Percentiles rank a stretch among this genome's conserved stretches.
These are phyloP conservation scores for Stichopus chloronotus DNA, from an alignment of 35 echinoderm and acorn worm genomes.

Conservation along the genomic window DNA sequence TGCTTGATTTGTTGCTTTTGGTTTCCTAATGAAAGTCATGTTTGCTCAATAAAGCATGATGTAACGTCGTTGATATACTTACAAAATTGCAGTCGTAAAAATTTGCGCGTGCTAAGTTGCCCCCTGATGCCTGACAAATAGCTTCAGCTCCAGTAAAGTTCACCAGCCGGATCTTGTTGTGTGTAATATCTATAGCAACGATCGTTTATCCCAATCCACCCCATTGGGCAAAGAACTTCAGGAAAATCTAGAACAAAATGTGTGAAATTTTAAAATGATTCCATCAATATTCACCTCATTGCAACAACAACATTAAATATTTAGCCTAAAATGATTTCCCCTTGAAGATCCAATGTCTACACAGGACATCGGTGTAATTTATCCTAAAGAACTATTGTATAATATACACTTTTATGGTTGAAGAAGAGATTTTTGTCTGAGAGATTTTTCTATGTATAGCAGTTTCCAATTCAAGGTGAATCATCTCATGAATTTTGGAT, in stretches of 20 bases:
- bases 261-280: not conserved
- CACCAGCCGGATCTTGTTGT: not conserved
- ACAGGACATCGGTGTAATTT: too few relatives aligned
- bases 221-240: not conserved
- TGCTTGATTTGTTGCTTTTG: too few relatives aligned
- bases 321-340: not conserved
- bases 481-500: too few relatives aligned
- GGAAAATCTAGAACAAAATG: constrained; percentile 13
- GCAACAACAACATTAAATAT: not conserved
- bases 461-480: too few relatives aligned
- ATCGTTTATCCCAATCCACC: not conserved
- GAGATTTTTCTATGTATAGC: too few relatives aligned
- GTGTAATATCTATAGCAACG: constrained; percentile 28
- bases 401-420: too few relatives aligned
- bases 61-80: not conserved
- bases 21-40: too few relatives aligned
- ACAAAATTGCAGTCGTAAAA: constrained; percentile 49
- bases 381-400: too few relatives aligned
- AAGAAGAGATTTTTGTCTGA: too few relatives aligned
- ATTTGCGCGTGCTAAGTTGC: constrained; percentile 31
- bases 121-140: not conserved
- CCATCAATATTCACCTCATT: not conserved
- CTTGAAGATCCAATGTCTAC: not conserved
- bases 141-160: not conserved
- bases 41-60: too few relatives aligned